These are phyloP conservation scores for Eupsittula cactorum DNA, from an alignment of 2,113 vertebrate genomes.

Conservation along the genomic window DNA sequence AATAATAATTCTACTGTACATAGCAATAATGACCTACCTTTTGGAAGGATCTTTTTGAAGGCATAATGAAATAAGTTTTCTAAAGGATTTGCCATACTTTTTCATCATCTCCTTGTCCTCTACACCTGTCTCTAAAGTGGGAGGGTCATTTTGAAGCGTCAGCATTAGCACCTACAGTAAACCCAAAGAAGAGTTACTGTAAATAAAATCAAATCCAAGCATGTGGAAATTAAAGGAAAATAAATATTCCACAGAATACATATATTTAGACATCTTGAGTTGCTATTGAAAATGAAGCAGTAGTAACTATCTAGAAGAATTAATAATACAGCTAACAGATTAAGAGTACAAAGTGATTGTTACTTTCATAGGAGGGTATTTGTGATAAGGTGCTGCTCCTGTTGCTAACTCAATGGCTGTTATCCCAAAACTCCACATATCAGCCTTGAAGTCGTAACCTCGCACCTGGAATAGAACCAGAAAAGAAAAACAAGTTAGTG, in stretches of 20 bases:
- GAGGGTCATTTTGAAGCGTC: constrained; percentile 97
- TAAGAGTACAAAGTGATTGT: constrained; percentile 46
- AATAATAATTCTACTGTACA: background rate
- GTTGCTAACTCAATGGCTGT: constrained; percentile 97
- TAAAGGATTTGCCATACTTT: constrained; percentile 98
- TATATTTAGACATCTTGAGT: background rate
- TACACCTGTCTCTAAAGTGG: constrained; percentile 92
- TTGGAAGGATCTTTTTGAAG: constrained; percentile 99
- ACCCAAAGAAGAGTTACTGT: background rate
- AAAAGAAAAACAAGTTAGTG: background rate
- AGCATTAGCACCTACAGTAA: constrained; percentile 93
- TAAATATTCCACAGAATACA: background rate
- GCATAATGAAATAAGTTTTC: constrained; percentile 96
- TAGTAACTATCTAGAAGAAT: background rate
- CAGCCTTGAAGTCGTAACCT: constrained; percentile 99
- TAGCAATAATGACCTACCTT: constrained; percentile 80
- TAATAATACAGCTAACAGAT: background rate
- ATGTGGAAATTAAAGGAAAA: background rate
- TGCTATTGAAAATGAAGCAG: background rate
- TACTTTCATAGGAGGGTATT: constrained; percentile 99
- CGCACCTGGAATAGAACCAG: constrained; percentile 82
- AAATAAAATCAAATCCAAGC: background rate
- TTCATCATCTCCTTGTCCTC: constrained; percentile 98
- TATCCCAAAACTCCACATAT: constrained; percentile 99
- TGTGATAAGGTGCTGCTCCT: constrained; percentile 96